Percentiles rank a stretch among this genome's conserved stretches.
Conservation (phyloP, 2,888 invertebrate genomes). For the Acanthococcus lagerstroemiae region DNA sequence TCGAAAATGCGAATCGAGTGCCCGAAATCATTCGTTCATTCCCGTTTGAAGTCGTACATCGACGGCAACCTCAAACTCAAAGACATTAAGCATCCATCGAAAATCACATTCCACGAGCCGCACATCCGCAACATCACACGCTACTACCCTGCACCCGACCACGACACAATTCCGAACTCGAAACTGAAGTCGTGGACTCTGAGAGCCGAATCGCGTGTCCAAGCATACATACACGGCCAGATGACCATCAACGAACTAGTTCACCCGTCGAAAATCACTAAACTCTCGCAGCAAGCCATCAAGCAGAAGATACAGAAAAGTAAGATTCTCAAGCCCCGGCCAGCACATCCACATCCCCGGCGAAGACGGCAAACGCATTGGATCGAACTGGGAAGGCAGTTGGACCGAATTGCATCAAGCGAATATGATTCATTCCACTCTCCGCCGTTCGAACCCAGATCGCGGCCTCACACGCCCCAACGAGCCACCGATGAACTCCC, state of each 20-base stretch:
- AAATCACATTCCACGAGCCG: background rate
- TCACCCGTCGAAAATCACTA: background rate
- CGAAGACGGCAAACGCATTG: background rate
- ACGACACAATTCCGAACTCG: background rate
- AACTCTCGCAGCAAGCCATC: background rate
- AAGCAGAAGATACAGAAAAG: background rate
- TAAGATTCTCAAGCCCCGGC: background rate
- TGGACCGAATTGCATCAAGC: no score
- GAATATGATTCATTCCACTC: no score
- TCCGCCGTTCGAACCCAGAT: background rate
- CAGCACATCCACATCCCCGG: background rate
- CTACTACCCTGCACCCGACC: background rate
- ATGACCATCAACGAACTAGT: background rate
- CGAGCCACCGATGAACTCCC: background rate
- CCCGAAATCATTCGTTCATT: no score
- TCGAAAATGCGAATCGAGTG: no score
- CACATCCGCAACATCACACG: background rate
- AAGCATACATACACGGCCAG: background rate
- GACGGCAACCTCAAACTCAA: background rate
- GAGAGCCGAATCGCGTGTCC: background rate
- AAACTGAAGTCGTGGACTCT: background rate
- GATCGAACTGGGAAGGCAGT: background rate
- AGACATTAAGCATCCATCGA: background rate
- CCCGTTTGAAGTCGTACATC: background rate
- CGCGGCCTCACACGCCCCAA: background rate